Base-by-base conservation (phyloP, 2,888 invertebrate species). In the Cheilosia soror region DNA sequence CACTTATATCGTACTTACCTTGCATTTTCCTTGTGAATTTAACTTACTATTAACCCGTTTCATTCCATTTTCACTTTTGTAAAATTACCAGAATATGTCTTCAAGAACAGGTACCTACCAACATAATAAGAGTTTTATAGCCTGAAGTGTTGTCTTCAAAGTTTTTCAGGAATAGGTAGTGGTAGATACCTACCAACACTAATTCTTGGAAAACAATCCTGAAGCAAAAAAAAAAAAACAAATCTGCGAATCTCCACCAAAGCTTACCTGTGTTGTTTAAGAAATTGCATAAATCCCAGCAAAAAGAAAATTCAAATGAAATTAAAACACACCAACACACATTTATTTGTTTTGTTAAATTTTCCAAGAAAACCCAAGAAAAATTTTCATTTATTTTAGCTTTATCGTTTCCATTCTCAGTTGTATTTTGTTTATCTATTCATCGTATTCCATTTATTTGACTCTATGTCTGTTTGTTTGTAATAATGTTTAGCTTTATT, bases 311-410 rank as follows among this genome's bases (percentile, higher is more conserved):
- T 11, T 44, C 27, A 4, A 5, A 3, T 29, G 31, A 58, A 65
- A 53, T 51, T 51, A 87, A 84, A 83, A 87, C 62, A 58, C 78
- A 15, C 47, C 60, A 13, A 4, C 13, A 42, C 11, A 29, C 47
- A 58, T 53, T 71, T 84, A 77, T 20, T 37, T 49, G 58, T 55
- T 71, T 81, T 80, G 65, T 68, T 75, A 75, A 75, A 79, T 86
- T 81, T 82, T 82, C 77, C 86, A 82, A 66, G 87, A 68, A 88
- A 86, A 82, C 63, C 83, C 79, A 77, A 71, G 63, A 79, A 79
- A 80, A 86, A 84, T 76, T 87, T 83, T 78, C 42, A 55, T 83
- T 87, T 83, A 80, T 76, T 81, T 73, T 9, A 57, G 68, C 69
- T 65, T 55, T 57, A 71, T 75, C 66, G 37, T 82, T 81, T 81